Evolutionary conservation across 2,113 vertebrate species (phyloP).

Genomic region (Rattus rattus): DNA sequence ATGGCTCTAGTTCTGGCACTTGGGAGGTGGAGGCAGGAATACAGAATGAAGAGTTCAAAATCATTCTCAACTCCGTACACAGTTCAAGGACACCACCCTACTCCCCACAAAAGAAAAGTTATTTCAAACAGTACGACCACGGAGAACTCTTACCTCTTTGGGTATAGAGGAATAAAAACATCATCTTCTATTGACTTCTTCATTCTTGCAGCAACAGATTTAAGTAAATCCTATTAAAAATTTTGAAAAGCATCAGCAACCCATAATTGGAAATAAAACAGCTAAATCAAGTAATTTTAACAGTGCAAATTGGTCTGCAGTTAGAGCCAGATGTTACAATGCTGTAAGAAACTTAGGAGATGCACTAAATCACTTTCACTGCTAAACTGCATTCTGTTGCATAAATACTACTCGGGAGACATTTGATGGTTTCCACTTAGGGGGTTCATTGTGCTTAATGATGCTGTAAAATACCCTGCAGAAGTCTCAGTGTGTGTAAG

Average conservation of each 20-base stretch:
- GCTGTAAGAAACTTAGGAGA: not conserved
- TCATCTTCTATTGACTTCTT: constrained; percentile 94
- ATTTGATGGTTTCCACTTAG: constrained; percentile 5
- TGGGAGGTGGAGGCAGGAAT: not conserved
- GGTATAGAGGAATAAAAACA: constrained; percentile 94
- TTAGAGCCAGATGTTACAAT: not conserved
- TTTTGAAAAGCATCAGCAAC: constrained; percentile 45
- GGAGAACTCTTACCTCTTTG: constrained; percentile 82
- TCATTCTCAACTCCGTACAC: too few species aligned
- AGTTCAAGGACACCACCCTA: not conserved
- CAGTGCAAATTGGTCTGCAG: not conserved
- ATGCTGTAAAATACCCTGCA: not conserved
- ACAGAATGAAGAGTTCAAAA: not conserved
- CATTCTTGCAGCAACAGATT: constrained; percentile 87
- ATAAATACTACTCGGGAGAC: not conserved
- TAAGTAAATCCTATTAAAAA: constrained; percentile 88
- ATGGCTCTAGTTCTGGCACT: not conserved
- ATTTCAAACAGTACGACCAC: constrained; percentile 21
- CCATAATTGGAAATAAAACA: not conserved
- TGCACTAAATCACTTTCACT: not conserved
- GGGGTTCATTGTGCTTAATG: not conserved
- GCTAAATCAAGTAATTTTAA: constrained; percentile 25
- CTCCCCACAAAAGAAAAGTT: not conserved
- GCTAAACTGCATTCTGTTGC: not conserved
- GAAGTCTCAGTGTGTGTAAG: not conserved